Base-by-base conservation (phyloP, 2,888 invertebrate species). In the Cataglyphis rosenhaueri region DNA sequence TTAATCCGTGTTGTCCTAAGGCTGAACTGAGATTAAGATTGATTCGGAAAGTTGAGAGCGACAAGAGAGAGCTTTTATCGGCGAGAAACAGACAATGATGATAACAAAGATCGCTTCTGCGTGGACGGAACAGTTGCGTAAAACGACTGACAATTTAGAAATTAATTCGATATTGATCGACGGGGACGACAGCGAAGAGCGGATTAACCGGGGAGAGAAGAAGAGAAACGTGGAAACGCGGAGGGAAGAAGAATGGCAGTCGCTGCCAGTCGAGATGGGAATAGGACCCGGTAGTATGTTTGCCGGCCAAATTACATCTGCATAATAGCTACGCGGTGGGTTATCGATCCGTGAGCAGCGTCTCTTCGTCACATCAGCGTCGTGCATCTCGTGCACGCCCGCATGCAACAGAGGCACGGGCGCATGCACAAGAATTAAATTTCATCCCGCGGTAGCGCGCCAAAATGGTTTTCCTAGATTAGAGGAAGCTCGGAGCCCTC, bases 241-340 rank as follows among this genome's bases (percentile, higher is more conserved):
- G 84, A 85, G 82, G 84, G 86, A 89, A 86, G 87, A 90, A 90
- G 90, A 89, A 89, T 86, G 88, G 88, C 87, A 82, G 85, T 83
- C 78, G 78, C 86, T 88, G 89, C 86, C 89, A 87, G 91, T 91
- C 88, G 89, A 52, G 85, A 88, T 88, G 87, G 88, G 85, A 92
- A 92, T 91, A 89, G 87, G 89, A 88, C 86, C 83, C 64, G 84
- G 86, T 82, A 87, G 89, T 91, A 89, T 92, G 91, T 92, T 93
- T 93, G 92, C 91, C 90, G 88, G 92, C 90, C 90, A 93, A 92
- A 92, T 93, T 92, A 93, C 93, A 93, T 92, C 92, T 91, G 93
- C 92, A 92, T 92, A 92, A 92, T 92, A 93, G 92, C 90, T 90
- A 86, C 85, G 91, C 88, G 92, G 91, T 90, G 88, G 87, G 90